These are phyloP conservation scores for Antennarius striatus DNA, from an alignment of 2,113 vertebrate genomes.

Conservation along the genomic window DNA sequence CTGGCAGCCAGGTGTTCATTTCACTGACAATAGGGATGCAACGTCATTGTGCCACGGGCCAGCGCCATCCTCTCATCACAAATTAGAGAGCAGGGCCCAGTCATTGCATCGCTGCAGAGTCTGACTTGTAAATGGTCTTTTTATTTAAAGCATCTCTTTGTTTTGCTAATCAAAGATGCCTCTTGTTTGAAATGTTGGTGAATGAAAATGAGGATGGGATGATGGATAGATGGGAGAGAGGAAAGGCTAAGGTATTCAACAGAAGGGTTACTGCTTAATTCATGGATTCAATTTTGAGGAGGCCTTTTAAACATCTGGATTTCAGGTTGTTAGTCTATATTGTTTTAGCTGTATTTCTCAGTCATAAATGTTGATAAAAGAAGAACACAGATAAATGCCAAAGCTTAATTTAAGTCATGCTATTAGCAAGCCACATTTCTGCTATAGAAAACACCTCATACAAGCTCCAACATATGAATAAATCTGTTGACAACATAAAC, in stretches of 20 bases:
- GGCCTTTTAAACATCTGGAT: constrained; percentile 31
- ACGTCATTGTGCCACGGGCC: constrained; percentile 68
- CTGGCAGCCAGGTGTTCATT: constrained; percentile 83
- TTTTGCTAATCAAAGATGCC: constrained; percentile 75
- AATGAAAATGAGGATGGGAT: constrained; percentile 61
- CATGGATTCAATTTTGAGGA: constrained; percentile 53
- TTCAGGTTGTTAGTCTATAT: no score
- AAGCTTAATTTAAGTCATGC: no score
- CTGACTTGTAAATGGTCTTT: constrained; percentile 81
- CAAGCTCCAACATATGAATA: no score
- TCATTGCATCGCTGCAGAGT: constrained; percentile 58
- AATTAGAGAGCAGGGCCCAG: constrained; percentile 61
- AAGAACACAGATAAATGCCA: no score
- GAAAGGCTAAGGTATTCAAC: constrained; percentile 51
- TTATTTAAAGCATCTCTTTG: constrained; percentile 82
- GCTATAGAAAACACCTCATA: no score
- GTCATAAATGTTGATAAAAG: neutral
- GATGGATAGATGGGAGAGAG: constrained; percentile 55
- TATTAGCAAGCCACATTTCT: no score
- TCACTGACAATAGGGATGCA: constrained; percentile 78
- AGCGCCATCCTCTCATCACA: constrained; percentile 65
- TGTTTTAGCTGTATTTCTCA: neutral
- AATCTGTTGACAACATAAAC: no score
- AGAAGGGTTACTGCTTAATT: constrained; percentile 67
- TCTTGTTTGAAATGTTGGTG: constrained; percentile 74